These are phyloP conservation scores for Boloria euphrosyne DNA, from an alignment of 2,888 invertebrate species.

Conservation along the genomic window DNA sequence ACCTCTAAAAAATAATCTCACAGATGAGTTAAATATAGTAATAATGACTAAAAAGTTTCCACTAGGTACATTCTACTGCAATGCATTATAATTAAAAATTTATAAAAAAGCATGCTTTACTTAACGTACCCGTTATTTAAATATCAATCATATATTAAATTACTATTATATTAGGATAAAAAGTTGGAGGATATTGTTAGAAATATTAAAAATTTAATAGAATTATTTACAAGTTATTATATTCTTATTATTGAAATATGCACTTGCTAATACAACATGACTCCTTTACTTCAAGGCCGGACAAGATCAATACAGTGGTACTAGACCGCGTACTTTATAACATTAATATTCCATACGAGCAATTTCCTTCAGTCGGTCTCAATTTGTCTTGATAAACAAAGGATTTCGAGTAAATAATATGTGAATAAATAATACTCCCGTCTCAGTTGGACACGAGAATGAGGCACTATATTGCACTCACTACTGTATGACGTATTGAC, in stretches of 20 bases:
- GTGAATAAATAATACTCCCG: conserved; percentile 19
- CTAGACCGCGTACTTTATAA: conserved; percentile 9
- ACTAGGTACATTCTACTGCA: too few species aligned
- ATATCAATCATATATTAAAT: too few species aligned
- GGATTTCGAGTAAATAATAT: conserved; percentile 19
- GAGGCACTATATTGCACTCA: not conserved
- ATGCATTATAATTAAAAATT: too few species aligned
- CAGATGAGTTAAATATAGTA: too few species aligned
- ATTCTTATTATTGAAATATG: not conserved
- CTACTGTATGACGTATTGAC: not conserved
- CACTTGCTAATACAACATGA: conserved; percentile 9
- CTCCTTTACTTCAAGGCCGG: conserved; percentile 22
- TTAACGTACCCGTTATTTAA: too few species aligned
- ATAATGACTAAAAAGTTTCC: too few species aligned
- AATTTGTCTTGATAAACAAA: conserved; percentile 27
- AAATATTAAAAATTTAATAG: too few species aligned
- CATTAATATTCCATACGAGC: conserved; percentile 28
- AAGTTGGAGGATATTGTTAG: too few species aligned
- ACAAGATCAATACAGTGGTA: conserved; percentile 15
- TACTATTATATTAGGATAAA: too few species aligned
- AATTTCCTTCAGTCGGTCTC: conserved; percentile 24
- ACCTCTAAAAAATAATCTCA: too few species aligned
- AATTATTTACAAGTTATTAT: too few species aligned
- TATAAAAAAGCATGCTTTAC: too few species aligned
- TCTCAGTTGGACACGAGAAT: not conserved